Conservation (phyloP, 2,797 vertebrate genomes). For the Natrix natrix region DNA sequence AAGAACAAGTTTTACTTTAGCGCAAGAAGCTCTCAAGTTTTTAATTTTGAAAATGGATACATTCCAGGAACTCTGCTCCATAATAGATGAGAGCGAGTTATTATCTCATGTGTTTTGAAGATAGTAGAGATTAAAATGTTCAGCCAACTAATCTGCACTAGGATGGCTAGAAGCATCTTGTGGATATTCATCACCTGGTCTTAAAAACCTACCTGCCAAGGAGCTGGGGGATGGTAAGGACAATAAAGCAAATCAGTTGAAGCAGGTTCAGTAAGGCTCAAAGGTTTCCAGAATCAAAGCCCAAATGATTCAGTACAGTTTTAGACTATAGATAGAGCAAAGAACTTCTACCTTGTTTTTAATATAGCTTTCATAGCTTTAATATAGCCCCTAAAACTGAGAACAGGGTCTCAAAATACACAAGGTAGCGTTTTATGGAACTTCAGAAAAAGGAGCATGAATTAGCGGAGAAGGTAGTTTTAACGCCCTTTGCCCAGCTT, state of each 20-base stretch:
- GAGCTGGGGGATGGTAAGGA: background rate
- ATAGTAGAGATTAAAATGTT: background rate
- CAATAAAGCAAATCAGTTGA: background rate
- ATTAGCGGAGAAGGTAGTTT: background rate
- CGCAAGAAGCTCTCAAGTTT: background rate
- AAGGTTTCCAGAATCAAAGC: background rate
- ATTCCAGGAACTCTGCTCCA: background rate
- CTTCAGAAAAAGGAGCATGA: background rate
- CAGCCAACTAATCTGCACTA: background rate
- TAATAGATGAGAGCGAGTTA: background rate
- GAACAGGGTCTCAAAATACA: background rate
- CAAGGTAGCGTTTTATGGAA: background rate
- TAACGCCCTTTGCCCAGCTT: background rate
- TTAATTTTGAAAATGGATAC: background rate
- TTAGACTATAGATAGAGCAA: background rate
- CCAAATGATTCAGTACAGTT: background rate
- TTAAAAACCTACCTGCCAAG: background rate
- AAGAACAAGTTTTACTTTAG: background rate
- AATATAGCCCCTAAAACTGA: background rate
- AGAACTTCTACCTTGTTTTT: background rate
- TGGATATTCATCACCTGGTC: background rate
- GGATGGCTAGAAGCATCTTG: background rate
- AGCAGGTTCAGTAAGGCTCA: background rate
- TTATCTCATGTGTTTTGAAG: background rate
- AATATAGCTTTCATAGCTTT: background rate